Conservation (phyloP, 2,113 vertebrate species). For the Oreochromis niloticus region DNA sequence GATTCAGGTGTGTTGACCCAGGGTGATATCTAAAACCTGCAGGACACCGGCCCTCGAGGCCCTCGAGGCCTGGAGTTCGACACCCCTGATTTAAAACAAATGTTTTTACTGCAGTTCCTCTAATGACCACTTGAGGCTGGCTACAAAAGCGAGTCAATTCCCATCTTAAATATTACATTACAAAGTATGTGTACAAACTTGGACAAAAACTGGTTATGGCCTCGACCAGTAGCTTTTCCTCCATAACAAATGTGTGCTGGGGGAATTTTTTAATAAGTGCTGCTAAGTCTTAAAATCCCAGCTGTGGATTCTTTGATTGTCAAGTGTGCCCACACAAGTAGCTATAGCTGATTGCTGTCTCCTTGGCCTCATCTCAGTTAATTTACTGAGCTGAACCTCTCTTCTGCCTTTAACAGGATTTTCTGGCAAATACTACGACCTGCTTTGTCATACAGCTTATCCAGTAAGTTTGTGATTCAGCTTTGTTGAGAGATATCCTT, state of each 20-base stretch:
- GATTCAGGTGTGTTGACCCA: too few species aligned
- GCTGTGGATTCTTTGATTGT: not conserved
- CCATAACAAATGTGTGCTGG: not conserved
- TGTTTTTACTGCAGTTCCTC: fast-evolving
- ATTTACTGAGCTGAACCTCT: not conserved
- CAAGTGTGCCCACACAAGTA: not conserved
- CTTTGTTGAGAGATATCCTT: not conserved
- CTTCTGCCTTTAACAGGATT: not conserved
- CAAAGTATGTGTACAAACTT: not conserved
- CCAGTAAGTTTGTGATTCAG: not conserved
- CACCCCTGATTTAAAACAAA: not conserved
- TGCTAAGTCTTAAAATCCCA: not conserved
- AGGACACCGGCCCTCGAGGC: too few species aligned
- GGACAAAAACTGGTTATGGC: not conserved
- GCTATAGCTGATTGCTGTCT: not conserved
- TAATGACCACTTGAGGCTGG: not conserved
- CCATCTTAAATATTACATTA: not conserved
- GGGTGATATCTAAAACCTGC: too few species aligned
- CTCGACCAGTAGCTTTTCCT: not conserved
- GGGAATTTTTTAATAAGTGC: fast-evolving
- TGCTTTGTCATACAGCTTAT: not conserved
- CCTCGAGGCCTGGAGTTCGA: too few species aligned
- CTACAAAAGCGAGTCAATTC: not conserved
- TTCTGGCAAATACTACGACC: not conserved
- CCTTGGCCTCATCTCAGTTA: not conserved